Percentiles rank a stretch among this genome's conserved stretches.
These are phyloP conservation scores for Drosophila prolongata DNA, from an alignment of 2,888 invertebrate genomes.

Conservation along the genomic window DNA sequence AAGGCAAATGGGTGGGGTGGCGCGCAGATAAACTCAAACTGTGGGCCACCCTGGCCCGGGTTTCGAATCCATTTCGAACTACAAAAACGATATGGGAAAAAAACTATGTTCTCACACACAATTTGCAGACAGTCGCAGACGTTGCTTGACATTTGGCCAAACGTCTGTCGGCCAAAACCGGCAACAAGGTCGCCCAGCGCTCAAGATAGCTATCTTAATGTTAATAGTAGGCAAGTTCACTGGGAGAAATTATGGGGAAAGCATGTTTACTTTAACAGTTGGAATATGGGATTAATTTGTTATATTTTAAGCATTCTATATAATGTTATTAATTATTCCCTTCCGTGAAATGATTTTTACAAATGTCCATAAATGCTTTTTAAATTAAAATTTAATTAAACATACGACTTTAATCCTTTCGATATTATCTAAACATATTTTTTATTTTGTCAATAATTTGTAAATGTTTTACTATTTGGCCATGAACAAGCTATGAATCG, in stretches of 20 bases:
- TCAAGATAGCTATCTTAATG: conserved; percentile 65
- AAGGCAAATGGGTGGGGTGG: conserved; percentile 29
- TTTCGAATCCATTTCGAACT: conserved; percentile 25
- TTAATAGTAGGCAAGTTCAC: conserved; percentile 48
- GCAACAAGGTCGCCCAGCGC: conserved; percentile 74
- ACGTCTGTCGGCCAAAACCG: conserved; percentile 52
- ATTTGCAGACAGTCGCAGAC: conserved; percentile 47
- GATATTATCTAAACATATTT: too few relatives aligned
- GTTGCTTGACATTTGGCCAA: conserved; percentile 75
- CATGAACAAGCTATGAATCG: too few relatives aligned
- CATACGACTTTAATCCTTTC: too few relatives aligned
- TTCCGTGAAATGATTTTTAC: too few relatives aligned
- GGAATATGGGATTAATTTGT: too few relatives aligned
- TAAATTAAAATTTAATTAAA: too few relatives aligned
- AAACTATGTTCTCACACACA: conserved; percentile 56
- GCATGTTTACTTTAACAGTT: not conserved
- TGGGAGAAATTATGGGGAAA: not conserved
- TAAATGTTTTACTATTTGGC: too few relatives aligned
- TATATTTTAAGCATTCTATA: too few relatives aligned
- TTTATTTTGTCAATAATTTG: too few relatives aligned
- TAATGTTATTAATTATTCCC: too few relatives aligned
- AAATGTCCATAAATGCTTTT: too few relatives aligned
- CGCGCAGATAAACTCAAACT: conserved; percentile 32
- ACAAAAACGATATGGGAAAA: conserved; percentile 20
- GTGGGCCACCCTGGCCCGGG: conserved; percentile 55